Conservation (phyloP, 2,113 vertebrate species). For the Columba janthina region DNA sequence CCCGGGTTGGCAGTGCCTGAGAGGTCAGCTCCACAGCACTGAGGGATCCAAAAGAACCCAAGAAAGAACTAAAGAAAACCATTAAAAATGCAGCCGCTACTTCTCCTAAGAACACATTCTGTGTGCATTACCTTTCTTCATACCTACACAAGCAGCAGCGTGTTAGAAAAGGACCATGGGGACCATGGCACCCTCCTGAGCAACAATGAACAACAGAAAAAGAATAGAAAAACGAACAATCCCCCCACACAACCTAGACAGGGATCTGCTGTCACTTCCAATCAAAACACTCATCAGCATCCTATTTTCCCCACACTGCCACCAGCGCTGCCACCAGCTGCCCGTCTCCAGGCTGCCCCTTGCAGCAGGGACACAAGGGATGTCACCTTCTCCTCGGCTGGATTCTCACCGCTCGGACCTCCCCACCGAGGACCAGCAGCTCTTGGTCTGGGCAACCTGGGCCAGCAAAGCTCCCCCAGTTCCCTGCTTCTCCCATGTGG, state of each 20-base stretch:
- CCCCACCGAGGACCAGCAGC: neutral
- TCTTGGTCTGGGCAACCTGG: neutral
- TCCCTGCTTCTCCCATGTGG: neutral
- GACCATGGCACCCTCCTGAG: neutral
- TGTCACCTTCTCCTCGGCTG: neutral
- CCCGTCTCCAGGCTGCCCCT: neutral
- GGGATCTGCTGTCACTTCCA: conserved; percentile 2
- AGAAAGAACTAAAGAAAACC: neutral
- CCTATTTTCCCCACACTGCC: neutral
- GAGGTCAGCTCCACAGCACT: neutral
- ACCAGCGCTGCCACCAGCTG: accelerated
- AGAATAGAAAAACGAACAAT: accelerated
- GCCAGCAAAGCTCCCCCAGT: accelerated
- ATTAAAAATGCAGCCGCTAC: neutral
- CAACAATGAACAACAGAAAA: neutral
- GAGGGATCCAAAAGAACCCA: neutral
- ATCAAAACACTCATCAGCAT: neutral
- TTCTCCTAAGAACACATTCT: neutral
- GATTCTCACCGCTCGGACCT: neutral
- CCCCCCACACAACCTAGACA: neutral
- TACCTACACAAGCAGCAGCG: neutral
- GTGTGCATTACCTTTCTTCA: neutral
- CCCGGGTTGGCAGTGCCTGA: neutral
- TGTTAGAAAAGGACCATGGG: neutral
- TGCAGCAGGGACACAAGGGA: neutral